A percentile compares a stretch with the other conserved stretches of the same genome.
These are phyloP conservation scores for Chesias legatella DNA, from an alignment of 2,888 invertebrate genomes.

Conservation along the genomic window DNA sequence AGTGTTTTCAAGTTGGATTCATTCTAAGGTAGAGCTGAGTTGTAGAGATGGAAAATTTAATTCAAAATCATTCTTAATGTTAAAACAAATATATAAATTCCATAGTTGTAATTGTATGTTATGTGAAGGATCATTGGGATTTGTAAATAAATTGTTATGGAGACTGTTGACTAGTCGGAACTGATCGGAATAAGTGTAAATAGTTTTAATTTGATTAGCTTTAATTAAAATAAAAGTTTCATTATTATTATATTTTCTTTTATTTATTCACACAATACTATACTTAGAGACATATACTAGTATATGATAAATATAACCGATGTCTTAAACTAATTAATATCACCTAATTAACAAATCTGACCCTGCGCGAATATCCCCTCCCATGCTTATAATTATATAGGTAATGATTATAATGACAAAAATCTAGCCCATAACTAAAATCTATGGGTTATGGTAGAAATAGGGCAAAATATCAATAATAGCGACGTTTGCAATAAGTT, in stretches of 20 bases:
- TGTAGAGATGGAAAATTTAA: conserved; percentile 7
- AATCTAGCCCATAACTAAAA: too few species aligned
- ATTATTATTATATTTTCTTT: conserved; percentile 31
- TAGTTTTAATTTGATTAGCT: conserved; percentile 54
- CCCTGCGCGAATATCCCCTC: too few species aligned
- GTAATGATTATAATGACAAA: too few species aligned
- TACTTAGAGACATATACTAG: too few species aligned
- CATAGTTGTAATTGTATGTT: conserved; percentile 26
- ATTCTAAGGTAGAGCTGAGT: conserved; percentile 2
- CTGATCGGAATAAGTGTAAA: conserved; percentile 76
- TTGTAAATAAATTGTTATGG: conserved; percentile 48
- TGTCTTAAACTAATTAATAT: too few species aligned
- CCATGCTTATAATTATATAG: too few species aligned
- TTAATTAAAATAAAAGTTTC: conserved; percentile 51
- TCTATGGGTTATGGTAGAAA: too few species aligned
- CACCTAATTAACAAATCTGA: too few species aligned
- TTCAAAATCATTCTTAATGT: not conserved
- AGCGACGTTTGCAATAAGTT: too few species aligned
- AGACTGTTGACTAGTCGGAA: conserved; percentile 65
- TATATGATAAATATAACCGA: too few species aligned
- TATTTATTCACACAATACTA: conserved; percentile 16
- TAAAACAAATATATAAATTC: conserved; percentile 22
- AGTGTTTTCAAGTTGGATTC: conserved; percentile 17
- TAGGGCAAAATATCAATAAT: too few species aligned
- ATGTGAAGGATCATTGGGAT: conserved; percentile 13